phyloP scores from a whole-genome alignment of 2,797 vertebrate genomes.

The Carcharodon carcharias region DNA sequence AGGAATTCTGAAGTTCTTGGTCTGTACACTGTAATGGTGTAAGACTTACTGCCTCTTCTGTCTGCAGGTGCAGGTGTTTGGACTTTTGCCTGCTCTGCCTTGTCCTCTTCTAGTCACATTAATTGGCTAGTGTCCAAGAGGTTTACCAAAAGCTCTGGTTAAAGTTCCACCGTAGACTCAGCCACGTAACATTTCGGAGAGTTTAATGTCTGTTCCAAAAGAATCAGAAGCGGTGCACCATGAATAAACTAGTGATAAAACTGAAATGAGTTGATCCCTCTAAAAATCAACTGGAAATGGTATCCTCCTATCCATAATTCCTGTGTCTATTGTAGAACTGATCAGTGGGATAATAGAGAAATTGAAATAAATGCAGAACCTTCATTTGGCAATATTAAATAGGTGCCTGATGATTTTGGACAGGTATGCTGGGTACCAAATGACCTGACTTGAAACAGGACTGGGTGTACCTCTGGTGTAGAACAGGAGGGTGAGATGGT shows the following conservation, averaged over 20 bases:
- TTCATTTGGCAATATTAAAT: neutral
- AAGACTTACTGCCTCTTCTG: no score
- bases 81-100: neutral
- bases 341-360: neutral
- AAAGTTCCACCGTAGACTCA: neutral
- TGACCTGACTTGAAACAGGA: neutral
- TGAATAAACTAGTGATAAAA: neutral
- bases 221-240: neutral
- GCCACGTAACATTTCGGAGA: neutral
- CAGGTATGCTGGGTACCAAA: neutral
- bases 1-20: no score
- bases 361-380: neutral
- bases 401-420: neutral
- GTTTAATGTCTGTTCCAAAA: neutral
- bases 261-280: neutral
- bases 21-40: no score
- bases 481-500: neutral
- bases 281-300: neutral
- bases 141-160: neutral
- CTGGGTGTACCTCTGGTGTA: neutral
- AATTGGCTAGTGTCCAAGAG: neutral
- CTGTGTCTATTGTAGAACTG: neutral
- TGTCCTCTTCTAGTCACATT: neutral
- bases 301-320: neutral
- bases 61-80: no score